Evolutionary conservation across 1,140 invertebrate genomes (phyloP).

Genomic region (Drosophila lacteicornis): DNA sequence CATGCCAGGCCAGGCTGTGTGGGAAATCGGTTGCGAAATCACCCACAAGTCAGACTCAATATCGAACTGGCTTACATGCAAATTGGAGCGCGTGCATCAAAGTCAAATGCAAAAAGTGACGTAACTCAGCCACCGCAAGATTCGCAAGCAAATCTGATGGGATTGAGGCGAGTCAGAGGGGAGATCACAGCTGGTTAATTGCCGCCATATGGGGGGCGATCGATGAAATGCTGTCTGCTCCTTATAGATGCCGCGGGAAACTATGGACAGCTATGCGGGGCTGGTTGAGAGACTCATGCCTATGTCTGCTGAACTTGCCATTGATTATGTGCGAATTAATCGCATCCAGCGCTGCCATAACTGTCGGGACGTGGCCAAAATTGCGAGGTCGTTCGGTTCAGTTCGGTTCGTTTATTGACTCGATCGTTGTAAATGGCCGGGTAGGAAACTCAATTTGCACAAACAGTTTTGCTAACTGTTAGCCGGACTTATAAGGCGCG

Average conservation of each 20-base stretch:
- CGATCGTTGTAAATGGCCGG: constrained; percentile 36
- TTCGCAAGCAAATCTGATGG: constrained; percentile 20
- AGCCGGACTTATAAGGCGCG: constrained; percentile 35
- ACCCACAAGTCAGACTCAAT: constrained; percentile 23
- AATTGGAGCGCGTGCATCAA: constrained; percentile 66
- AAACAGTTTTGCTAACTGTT: constrained; percentile 53
- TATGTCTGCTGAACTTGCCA: constrained; percentile 52
- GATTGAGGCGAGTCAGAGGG: constrained; percentile 11
- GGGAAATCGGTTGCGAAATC: constrained; percentile 56
- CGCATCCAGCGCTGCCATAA: constrained; percentile 44
- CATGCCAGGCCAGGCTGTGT: constrained; percentile 34
- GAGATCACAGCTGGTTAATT: constrained; percentile 34
- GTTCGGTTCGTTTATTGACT: constrained; percentile 50
- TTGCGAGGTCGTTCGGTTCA: constrained; percentile 48
- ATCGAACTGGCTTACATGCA: constrained; percentile 49
- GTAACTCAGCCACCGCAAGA: constrained; percentile 33
- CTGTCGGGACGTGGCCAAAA: constrained; percentile 47
- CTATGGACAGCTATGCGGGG: constrained; percentile 41
- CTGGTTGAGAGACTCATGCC: constrained; percentile 35
- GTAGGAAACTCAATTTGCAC: constrained; percentile 60
- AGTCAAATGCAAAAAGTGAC: constrained; percentile 62
- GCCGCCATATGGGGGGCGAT: constrained; percentile 20
- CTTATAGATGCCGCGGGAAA: constrained; percentile 25
- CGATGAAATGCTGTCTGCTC: constrained; percentile 51
- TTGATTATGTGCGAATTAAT: constrained; percentile 59